phyloP scores from a whole-genome alignment of 2,797 vertebrate species.

The Diplodus sargus region DNA sequence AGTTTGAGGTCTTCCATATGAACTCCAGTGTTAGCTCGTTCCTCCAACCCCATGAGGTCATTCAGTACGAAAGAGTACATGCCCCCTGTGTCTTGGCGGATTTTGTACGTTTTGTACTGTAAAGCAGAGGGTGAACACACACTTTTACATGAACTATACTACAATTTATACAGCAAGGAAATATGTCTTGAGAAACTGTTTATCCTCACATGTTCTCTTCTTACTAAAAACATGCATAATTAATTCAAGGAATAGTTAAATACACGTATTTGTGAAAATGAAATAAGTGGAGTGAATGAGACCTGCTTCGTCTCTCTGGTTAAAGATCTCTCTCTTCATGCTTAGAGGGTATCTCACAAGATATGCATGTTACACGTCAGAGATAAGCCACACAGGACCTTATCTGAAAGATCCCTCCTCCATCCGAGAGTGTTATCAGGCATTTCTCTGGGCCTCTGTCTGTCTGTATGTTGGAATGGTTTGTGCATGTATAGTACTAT shows the following conservation, averaged over 20 bases:
- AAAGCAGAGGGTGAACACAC: not conserved
- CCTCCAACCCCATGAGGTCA: constrained; percentile 13
- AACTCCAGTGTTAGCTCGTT: not conserved
- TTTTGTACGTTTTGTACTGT: constrained; percentile 34
- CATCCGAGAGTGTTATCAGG: too few relatives aligned
- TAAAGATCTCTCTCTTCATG: not conserved
- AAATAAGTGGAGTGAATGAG: not conserved
- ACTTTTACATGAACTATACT: not conserved
- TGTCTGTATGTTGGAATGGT: not conserved
- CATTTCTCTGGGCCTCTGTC: too few relatives aligned
- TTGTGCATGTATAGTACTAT: not conserved
- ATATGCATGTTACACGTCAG: not conserved
- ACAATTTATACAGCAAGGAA: not conserved
- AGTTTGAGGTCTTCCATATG: constrained; percentile 33
- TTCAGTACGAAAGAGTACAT: constrained; percentile 47
- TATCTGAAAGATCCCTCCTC: too few relatives aligned
- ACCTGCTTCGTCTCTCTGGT: not conserved
- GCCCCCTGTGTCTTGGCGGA: not conserved
- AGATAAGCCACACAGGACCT: too few relatives aligned
- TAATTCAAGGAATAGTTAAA: not conserved
- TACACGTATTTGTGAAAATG: not conserved
- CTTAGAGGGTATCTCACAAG: not conserved
- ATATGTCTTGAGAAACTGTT: not conserved
- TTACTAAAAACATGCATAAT: not conserved
- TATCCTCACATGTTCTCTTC: not conserved